phyloP scores from a whole-genome alignment of 2,113 vertebrate genomes.

The Diglossa brunneiventris region DNA sequence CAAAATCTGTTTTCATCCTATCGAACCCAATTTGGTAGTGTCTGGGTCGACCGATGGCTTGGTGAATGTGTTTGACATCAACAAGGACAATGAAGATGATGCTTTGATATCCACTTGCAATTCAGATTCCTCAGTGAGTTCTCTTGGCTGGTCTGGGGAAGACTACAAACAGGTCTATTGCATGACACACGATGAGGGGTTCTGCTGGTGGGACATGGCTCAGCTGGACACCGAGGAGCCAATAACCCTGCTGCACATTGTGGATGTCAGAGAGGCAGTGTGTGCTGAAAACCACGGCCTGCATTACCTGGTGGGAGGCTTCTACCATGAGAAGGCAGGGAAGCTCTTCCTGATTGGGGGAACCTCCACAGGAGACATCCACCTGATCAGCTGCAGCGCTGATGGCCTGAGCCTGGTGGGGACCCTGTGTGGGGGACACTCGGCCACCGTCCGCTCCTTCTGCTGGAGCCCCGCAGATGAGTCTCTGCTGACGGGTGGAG shows the following conservation, averaged over 20 bases:
- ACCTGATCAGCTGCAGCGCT: conserved; percentile 76
- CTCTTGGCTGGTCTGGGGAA: conserved; percentile 84
- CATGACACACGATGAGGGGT: conserved; percentile 86
- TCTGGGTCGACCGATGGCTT: conserved; percentile 90
- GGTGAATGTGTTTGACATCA: conserved; percentile 92
- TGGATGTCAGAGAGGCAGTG: conserved; percentile 74
- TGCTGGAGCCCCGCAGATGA: conserved; percentile 76
- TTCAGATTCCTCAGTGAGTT: conserved; percentile 83
- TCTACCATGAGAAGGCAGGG: conserved; percentile 79
- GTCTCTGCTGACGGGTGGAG: conserved; percentile 87
- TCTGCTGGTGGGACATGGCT: conserved; percentile 89
- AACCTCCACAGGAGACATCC: conserved; percentile 74
- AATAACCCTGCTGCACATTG: conserved; percentile 74
- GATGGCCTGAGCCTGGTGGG: conserved; percentile 68
- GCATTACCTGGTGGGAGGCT: conserved; percentile 87
- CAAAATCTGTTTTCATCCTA: conserved; percentile 88
- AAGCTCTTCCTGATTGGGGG: conserved; percentile 85
- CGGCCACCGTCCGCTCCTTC: conserved; percentile 83
- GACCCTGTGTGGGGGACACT: conserved; percentile 79
- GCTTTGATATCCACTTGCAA: conserved; percentile 89
- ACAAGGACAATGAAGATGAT: conserved; percentile 83
- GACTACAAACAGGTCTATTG: conserved; percentile 82
- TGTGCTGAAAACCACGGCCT: conserved; percentile 26
- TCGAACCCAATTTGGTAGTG: conserved; percentile 76
- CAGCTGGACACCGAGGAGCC: conserved; percentile 83